These are phyloP conservation scores for Lasioglossum marginatum DNA, from an alignment of 2,888 invertebrate genomes.

Conservation along the genomic window DNA sequence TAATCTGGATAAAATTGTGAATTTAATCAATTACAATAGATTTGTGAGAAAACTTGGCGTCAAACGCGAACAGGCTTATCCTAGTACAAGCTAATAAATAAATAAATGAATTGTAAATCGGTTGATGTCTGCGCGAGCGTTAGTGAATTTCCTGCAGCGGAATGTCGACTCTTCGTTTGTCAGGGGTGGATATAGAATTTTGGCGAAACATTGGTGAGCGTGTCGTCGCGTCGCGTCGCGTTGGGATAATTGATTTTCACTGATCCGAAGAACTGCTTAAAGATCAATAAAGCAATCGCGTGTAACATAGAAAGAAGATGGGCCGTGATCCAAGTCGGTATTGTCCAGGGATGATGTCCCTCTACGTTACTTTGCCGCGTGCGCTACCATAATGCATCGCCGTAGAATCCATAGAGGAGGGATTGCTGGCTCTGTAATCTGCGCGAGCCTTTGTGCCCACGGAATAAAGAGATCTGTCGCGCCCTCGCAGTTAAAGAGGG, in stretches of 20 bases:
- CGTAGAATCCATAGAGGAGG: constrained; percentile 79
- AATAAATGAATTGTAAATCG: too few species aligned
- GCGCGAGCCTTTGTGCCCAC: constrained; percentile 80
- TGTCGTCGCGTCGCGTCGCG: too few species aligned
- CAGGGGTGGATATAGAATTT: neutral
- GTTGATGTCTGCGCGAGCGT: neutral
- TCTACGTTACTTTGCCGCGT: constrained; percentile 76
- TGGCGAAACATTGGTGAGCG: neutral
- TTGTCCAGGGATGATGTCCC: constrained; percentile 80
- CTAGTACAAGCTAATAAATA: neutral
- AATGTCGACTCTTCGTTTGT: neutral
- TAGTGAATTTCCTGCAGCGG: neutral
- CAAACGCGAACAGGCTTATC: neutral
- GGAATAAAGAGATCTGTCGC: constrained; percentile 80
- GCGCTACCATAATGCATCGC: constrained; percentile 77
- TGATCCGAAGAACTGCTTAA: constrained; percentile 39
- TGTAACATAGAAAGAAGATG: constrained; percentile 9
- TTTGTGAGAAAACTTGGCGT: neutral
- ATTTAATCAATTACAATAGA: too few species aligned
- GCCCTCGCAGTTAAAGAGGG: constrained; percentile 59
- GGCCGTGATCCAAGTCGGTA: constrained; percentile 68
- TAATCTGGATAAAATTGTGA: too few species aligned
- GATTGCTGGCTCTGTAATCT: constrained; percentile 82
- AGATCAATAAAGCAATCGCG: constrained; percentile 31
- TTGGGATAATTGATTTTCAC: constrained; percentile 27